Percentiles rank a stretch among this genome's conserved stretches.
Conservation (phyloP, 2,888 invertebrate genomes). For the Drosophila melanosoma region DNA sequence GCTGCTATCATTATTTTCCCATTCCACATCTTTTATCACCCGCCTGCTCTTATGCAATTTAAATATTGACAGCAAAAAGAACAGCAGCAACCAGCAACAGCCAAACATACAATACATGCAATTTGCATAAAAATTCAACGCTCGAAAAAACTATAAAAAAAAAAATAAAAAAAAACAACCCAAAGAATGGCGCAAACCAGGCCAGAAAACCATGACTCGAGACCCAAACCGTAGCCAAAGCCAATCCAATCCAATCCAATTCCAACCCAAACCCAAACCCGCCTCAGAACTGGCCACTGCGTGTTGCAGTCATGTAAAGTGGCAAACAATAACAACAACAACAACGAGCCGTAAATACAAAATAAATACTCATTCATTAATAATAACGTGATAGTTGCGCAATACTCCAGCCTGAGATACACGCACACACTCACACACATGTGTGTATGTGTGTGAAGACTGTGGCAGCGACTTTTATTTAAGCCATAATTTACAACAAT, state of each 20-base stretch:
- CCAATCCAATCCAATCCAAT: conserved; percentile 7
- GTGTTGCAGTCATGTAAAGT: conserved; percentile 21
- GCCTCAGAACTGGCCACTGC: conserved; percentile 27
- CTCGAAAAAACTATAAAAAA: conserved; percentile 32
- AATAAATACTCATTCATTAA: conserved; percentile 81
- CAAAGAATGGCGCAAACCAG: conserved; percentile 10
- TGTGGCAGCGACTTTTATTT: conserved; percentile 67
- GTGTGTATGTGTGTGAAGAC: conserved; percentile 19
- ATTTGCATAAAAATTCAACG: conserved; percentile 71
- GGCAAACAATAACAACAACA: conserved; percentile 26
- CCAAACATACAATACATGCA: conserved; percentile 54
- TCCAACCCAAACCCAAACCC: conserved; percentile 2
- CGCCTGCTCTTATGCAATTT: conserved; percentile 54
- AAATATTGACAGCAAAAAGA: conserved; percentile 63
- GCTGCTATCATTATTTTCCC: conserved; percentile 54
- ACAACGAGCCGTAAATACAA: conserved; percentile 65
- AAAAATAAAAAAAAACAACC: conserved; percentile 16
- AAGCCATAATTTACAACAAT: conserved; percentile 71
- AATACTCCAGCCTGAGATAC: conserved; percentile 38
- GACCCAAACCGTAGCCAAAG: not conserved
- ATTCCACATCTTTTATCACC: conserved; percentile 53
- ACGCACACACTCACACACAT: conserved; percentile 12
- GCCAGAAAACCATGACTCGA: not conserved
- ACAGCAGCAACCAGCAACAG: conserved; percentile 6
- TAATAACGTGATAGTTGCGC: conserved; percentile 76